Conservation (phyloP, 2,113 vertebrate species). For the Speoplatyrhinus poulsoni region DNA sequence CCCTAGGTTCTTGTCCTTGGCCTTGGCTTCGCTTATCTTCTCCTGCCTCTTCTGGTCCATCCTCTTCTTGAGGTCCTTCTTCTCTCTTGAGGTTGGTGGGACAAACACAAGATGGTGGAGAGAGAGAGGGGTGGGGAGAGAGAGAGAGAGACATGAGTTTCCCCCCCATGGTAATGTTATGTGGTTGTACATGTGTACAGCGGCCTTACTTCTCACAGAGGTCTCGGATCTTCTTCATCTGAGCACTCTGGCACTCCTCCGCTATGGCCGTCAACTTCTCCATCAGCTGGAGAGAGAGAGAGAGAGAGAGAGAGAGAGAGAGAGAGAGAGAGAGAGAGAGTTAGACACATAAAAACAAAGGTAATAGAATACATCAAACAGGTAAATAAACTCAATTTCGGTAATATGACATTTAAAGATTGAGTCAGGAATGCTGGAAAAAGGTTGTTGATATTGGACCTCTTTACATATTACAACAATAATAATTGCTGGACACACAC, state of each 20-base stretch:
- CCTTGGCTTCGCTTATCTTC: conserved; percentile 93
- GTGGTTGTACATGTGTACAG: not conserved
- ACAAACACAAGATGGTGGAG: too few relatives aligned
- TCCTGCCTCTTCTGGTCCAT: conserved; percentile 98
- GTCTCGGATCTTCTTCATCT: conserved; percentile 93
- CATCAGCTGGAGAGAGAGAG: conserved; percentile 80
- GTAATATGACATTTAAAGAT: too few relatives aligned
- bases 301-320: not conserved
- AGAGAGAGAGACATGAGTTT: not conserved
- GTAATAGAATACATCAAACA: too few relatives aligned
- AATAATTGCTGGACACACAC: too few relatives aligned
- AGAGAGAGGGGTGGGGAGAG: not conserved
- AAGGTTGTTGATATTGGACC: too few relatives aligned
- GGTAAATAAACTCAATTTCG: too few relatives aligned
- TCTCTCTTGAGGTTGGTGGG: conserved; percentile 80
- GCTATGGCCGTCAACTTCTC: conserved; percentile 91
- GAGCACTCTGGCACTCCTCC: conserved; percentile 92
- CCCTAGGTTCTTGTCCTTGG: conserved; percentile 92
- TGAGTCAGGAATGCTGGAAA: too few relatives aligned
- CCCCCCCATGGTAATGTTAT: too few relatives aligned
- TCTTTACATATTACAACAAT: too few relatives aligned
- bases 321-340: too few relatives aligned
- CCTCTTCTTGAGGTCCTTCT: conserved; percentile 96
- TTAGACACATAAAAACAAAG: too few relatives aligned
- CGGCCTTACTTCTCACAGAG: conserved; percentile 91